These are phyloP conservation scores for Centruroides vittatus DNA, from an alignment of 1,140 invertebrate species.

Conservation along the genomic window DNA sequence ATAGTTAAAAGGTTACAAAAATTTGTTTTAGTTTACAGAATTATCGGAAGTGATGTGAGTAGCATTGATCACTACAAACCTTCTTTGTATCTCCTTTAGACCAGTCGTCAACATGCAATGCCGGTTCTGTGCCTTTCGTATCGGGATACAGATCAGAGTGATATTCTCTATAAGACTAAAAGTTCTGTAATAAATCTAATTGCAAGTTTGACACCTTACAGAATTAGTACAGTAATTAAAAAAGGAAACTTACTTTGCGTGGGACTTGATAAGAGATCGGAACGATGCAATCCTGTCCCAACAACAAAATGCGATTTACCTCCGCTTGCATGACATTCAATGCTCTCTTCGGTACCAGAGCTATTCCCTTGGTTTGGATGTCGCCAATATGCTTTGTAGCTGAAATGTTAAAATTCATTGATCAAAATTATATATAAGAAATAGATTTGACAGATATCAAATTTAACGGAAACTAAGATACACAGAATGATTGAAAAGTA, in stretches of 20 bases:
- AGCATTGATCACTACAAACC: not conserved
- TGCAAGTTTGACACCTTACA: not conserved
- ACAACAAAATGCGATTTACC: slow-evolving; percentile 73
- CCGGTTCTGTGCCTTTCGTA: slow-evolving; percentile 57
- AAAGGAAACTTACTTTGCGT: slow-evolving; percentile 47
- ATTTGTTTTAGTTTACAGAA: too few species aligned
- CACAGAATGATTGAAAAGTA: not conserved
- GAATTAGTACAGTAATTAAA: not conserved
- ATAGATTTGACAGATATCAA: too few species aligned
- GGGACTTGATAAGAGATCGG: slow-evolving; percentile 89
- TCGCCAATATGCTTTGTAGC: slow-evolving; percentile 23
- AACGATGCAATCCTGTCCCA: slow-evolving; percentile 69
- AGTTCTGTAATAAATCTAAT: not conserved
- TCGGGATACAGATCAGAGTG: slow-evolving; percentile 86
- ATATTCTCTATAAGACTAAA: slow-evolving; percentile 78
- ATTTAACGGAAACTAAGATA: too few species aligned
- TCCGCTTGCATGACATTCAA: slow-evolving; percentile 88
- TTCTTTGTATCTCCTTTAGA: slow-evolving; percentile 8
- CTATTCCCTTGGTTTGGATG: slow-evolving; percentile 75
- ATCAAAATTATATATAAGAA: too few species aligned
- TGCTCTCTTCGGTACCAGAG: slow-evolving; percentile 76
- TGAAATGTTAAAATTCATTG: slow-evolving; percentile 6
- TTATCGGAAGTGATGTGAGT: too few species aligned
- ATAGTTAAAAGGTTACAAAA: too few species aligned
- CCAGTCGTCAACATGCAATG: slow-evolving; percentile 61